phyloP scores from a whole-genome alignment of 2,797 vertebrate genomes.

The Emydoidea blandingii region DNA sequence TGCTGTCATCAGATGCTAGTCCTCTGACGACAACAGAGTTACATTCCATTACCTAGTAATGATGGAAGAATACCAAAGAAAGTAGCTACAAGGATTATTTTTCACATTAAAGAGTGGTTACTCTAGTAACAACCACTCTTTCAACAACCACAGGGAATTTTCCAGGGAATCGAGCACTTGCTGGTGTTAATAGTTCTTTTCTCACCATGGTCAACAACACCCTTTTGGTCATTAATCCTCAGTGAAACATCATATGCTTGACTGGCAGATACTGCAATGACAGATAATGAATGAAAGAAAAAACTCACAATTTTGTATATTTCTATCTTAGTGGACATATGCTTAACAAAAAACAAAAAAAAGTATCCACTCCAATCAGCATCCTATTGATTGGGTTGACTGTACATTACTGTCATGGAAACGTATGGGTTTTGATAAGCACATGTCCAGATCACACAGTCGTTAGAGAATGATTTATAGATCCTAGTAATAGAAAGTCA shows the following conservation, averaged over 20 bases:
- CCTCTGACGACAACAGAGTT: not conserved
- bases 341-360: not conserved
- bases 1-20: not conserved
- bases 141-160: not conserved
- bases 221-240: not conserved
- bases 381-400: slow-evolving; percentile 17
- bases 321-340: not conserved
- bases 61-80: not conserved
- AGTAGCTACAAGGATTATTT: slow-evolving; percentile 1
- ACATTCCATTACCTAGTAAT: not conserved
- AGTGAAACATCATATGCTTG: not conserved
- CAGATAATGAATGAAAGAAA: not conserved
- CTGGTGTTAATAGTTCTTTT: not conserved
- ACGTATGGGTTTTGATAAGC: not conserved
- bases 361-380: not conserved
- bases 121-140: not conserved
- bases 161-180: slow-evolving; percentile 9
- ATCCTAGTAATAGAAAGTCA: not conserved
- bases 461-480: slow-evolving; percentile 35
- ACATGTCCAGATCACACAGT: slow-evolving; percentile 24
- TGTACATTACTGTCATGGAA: not conserved
- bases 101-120: not conserved
- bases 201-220: not conserved
- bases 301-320: not conserved
- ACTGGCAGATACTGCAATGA: not conserved